Conservation (phyloP, 1,140 invertebrate species). For the Branchinecta lynchi region DNA sequence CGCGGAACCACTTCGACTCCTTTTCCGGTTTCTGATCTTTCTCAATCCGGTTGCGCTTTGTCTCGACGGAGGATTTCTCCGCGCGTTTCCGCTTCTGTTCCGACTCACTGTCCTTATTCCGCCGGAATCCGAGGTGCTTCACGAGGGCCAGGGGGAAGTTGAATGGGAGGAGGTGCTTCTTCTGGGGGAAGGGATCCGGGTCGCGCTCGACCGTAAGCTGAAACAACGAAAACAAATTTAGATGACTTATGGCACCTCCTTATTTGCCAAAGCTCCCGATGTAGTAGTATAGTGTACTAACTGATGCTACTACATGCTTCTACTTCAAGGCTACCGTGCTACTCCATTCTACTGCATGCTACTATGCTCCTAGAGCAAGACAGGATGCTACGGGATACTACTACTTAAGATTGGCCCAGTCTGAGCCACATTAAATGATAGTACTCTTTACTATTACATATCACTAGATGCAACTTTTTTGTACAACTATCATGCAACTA, state of each 20-base stretch:
- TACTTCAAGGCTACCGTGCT: no score
- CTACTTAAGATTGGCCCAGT: no score
- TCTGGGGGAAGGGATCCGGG: constrained; percentile 47
- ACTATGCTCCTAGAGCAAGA: no score
- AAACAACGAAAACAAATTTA: constrained; percentile 24
- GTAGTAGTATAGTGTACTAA: no score
- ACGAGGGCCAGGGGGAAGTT: constrained; percentile 25
- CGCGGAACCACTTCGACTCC: background rate
- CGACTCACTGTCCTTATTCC: background rate
- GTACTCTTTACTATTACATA: no score
- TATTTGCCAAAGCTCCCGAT: no score
- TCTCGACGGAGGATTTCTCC: background rate
- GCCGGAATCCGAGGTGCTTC: constrained; percentile 18
- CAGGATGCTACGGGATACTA: no score
- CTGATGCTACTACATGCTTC: no score
- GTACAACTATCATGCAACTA: no score
- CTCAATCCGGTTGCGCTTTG: background rate
- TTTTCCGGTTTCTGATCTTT: background rate
- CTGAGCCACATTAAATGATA: no score
- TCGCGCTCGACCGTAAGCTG: constrained; percentile 76
- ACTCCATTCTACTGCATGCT: no score
- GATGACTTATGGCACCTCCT: background rate
- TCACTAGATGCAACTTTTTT: no score
- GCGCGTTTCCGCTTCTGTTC: background rate
- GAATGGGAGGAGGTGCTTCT: constrained; percentile 32